These are phyloP conservation scores for Dicaeum eximium DNA, from an alignment of 2,113 vertebrate genomes.

Conservation along the genomic window DNA sequence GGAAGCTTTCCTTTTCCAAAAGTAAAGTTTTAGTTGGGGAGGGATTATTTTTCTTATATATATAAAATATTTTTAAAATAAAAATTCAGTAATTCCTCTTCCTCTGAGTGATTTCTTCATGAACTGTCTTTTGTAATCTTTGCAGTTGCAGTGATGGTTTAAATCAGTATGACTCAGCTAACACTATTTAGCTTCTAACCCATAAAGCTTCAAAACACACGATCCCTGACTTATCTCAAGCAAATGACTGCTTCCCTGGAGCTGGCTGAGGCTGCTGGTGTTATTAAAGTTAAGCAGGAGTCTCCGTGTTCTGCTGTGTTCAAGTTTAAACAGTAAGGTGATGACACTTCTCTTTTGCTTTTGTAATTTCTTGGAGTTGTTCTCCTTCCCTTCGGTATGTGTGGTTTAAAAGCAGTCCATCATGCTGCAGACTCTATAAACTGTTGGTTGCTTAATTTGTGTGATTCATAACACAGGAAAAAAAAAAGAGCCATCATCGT, in stretches of 20 bases:
- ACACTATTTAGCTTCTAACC: slow-evolving; percentile 1
- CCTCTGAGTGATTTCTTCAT: not conserved
- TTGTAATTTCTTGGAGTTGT: slow-evolving; percentile 32
- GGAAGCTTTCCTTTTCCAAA: not conserved
- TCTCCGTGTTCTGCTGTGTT: not conserved
- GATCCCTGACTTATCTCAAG: slow-evolving; percentile 32
- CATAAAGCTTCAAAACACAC: not conserved
- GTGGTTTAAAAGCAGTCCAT: slow-evolving; percentile 52
- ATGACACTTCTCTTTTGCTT: slow-evolving; percentile 38
- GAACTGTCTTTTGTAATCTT: slow-evolving; percentile 5
- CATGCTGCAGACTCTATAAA: slow-evolving; percentile 10
- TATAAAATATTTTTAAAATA: not conserved
- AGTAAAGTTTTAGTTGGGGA: not conserved
- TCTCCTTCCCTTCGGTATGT: slow-evolving; percentile 22
- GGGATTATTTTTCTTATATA: not conserved
- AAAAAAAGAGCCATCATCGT: slow-evolving; percentile 8
- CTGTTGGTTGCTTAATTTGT: slow-evolving; percentile 33
- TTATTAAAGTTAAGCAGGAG: slow-evolving; percentile 34
- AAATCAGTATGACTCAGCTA: slow-evolving; percentile 18
- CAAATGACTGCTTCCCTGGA: not conserved
- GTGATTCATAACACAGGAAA: slow-evolving; percentile 10
- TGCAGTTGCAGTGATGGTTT: not conserved
- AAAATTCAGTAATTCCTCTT: not conserved
- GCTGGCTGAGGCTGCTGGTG: not conserved
- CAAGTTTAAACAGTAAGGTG: slow-evolving; percentile 47